phyloP scores from a whole-genome alignment of 2,797 vertebrate species.

The Spea hammondii region DNA sequence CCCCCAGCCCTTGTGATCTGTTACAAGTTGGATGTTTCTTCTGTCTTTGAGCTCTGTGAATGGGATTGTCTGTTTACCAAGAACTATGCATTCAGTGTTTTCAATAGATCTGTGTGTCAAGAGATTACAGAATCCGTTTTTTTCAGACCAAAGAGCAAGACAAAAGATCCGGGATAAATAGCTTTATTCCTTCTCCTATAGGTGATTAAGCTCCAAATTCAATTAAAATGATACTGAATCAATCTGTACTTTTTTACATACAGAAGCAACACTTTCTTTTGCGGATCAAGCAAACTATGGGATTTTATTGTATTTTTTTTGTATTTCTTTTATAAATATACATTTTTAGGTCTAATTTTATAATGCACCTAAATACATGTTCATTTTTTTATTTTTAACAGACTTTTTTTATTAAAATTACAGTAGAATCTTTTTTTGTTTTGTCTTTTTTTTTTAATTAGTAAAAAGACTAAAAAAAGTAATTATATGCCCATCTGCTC shows the following conservation, averaged over 20 bases:
- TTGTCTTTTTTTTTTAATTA: constrained; percentile 32
- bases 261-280: background rate
- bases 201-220: constrained; percentile 48
- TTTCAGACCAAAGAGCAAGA: constrained; percentile 46
- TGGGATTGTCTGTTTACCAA: constrained; percentile 52
- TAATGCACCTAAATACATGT: no score
- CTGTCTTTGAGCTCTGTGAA: constrained; percentile 44
- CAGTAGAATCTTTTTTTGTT: background rate
- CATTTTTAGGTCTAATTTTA: background rate
- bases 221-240: constrained; percentile 52
- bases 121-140: constrained; percentile 50
- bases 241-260: constrained; percentile 6
- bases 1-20: constrained; percentile 37
- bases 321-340: background rate
- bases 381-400: background rate
- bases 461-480: constrained; percentile 46
- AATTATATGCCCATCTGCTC: constrained; percentile 54
- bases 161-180: constrained; percentile 44
- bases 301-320: background rate
- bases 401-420: background rate
- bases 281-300: background rate
- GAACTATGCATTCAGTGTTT: constrained; percentile 42
- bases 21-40: constrained; percentile 51
- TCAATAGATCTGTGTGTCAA: constrained; percentile 52
- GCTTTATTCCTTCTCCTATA: constrained; percentile 41